A percentile compares a stretch with the other conserved stretches of the same genome.
Evolutionary conservation across 2,888 invertebrate genomes (phyloP).

Genomic region (Cinara cedri): DNA sequence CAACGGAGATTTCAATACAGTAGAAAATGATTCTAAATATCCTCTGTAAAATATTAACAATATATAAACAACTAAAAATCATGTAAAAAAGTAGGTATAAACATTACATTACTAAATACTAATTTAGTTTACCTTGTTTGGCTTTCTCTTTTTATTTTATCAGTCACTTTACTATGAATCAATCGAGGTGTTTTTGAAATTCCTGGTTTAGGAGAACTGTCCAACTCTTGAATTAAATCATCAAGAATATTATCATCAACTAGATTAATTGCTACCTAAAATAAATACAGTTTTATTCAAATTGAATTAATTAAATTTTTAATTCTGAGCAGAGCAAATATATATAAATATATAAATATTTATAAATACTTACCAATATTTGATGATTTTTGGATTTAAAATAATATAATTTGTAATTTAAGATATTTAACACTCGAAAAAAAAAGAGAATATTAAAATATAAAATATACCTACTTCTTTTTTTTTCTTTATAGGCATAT

Average conservation of each 20-base stretch:
- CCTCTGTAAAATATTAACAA: conserved; percentile 42
- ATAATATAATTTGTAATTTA: too few species aligned
- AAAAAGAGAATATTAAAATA: conserved; percentile 1
- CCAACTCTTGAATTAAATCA: conserved; percentile 75
- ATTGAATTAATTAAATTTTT: too few species aligned
- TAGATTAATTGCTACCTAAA: conserved; percentile 61
- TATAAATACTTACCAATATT: too few species aligned
- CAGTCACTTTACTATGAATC: conserved; percentile 37
- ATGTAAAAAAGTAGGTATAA: background rate
- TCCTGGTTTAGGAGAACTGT: conserved; percentile 36
- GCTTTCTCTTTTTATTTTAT: conserved; percentile 40
- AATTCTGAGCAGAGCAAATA: too few species aligned
- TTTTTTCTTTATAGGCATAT: conserved; percentile 79
- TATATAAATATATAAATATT: too few species aligned
- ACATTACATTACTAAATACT: background rate
- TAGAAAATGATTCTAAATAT: conserved; percentile 55
- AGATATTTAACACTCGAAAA: background rate
- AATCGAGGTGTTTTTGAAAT: conserved; percentile 8
- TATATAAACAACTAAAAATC: background rate
- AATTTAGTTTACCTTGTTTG: conserved; percentile 34
- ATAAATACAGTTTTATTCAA: background rate
- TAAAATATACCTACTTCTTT: conserved; percentile 64
- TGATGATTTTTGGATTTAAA: too few species aligned
- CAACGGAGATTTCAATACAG: conserved; percentile 20
- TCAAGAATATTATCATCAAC: conserved; percentile 81